These are phyloP conservation scores for Macrophya annulata DNA, from an alignment of 2,888 invertebrate genomes.

Conservation along the genomic window DNA sequence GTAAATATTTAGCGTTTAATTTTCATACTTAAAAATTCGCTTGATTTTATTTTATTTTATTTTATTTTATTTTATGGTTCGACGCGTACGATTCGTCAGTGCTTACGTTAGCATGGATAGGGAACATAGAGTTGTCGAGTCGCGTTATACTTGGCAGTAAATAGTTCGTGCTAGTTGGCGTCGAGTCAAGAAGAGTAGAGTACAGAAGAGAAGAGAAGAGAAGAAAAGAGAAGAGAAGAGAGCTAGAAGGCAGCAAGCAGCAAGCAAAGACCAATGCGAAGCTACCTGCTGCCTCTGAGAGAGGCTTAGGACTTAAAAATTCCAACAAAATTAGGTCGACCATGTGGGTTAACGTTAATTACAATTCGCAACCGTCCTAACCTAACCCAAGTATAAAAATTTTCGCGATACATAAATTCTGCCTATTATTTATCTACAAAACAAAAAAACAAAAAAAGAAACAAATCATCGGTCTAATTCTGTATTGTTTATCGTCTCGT, in stretches of 20 bases:
- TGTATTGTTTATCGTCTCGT: background rate
- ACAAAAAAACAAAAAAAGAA: background rate
- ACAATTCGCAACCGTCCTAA: slow-evolving; percentile 59
- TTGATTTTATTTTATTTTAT: background rate
- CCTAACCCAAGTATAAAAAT: background rate
- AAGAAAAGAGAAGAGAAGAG: background rate
- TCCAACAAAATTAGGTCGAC: slow-evolving; percentile 63
- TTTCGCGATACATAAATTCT: background rate
- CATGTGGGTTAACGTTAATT: slow-evolving; percentile 56
- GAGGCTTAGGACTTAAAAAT: slow-evolving; percentile 58
- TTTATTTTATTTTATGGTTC: slow-evolving; percentile 23
- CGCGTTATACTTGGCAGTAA: slow-evolving; percentile 56
- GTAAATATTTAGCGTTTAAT: background rate
- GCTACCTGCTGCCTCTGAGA: slow-evolving; percentile 49
- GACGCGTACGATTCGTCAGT: background rate
- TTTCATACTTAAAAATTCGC: background rate
- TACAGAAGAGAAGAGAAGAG: background rate
- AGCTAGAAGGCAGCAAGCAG: slow-evolving; percentile 18
- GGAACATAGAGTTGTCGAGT: slow-evolving; percentile 56
- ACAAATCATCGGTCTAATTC: background rate
- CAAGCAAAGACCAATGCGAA: slow-evolving; percentile 56
- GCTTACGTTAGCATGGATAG: slow-evolving; percentile 36
- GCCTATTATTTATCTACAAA: background rate
- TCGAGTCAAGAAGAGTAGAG: slow-evolving; percentile 60
- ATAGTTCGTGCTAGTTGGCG: slow-evolving; percentile 68